phyloP scores from a whole-genome alignment of 2,888 invertebrate genomes.

The Zonitis immaculata region DNA sequence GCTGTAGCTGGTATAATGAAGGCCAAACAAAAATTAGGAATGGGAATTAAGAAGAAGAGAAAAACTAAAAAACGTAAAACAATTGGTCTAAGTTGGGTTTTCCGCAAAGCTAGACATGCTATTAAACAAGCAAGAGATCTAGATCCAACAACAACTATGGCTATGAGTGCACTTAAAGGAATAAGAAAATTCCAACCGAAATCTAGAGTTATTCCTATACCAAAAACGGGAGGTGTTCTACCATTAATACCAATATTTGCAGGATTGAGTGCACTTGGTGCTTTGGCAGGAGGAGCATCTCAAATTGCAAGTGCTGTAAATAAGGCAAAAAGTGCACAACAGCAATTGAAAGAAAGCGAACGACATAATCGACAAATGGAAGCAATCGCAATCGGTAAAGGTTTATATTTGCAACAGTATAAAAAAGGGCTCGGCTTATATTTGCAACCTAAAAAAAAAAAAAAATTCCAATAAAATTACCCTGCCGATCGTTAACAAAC shows the following conservation, averaged over 20 bases:
- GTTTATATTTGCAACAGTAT: conserved; percentile 35
- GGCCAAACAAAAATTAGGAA: conserved; percentile 33
- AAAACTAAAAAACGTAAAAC: conserved; percentile 14
- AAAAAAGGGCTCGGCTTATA: conserved; percentile 23
- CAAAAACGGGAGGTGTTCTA: neutral
- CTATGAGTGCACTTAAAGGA: neutral
- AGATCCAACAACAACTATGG: neutral
- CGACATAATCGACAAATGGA: conserved; percentile 43
- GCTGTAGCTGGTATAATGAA: conserved; percentile 25
- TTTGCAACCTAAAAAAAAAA: conserved; percentile 16
- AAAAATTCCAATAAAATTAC: conserved; percentile 27
- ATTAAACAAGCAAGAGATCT: conserved; percentile 1
- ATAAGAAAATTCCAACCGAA: neutral
- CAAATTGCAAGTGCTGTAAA: conserved; percentile 40
- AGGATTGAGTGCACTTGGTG: neutral
- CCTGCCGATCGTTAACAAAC: conserved; percentile 32
- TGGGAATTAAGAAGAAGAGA: conserved; percentile 20
- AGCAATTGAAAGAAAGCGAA: conserved; percentile 34
- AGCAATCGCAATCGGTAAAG: conserved; percentile 38
- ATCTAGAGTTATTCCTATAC: neutral
- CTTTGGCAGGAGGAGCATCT: conserved; percentile 35
- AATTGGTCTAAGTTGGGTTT: neutral
- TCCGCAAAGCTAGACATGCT: conserved; percentile 1
- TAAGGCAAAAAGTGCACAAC: conserved; percentile 35
- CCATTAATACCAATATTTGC: conserved; percentile 1